Evolutionary conservation across 2,888 invertebrate genomes (phyloP), one percentile per base, ranked within the genome.

Genomic region (Acronicta psi): DNA sequence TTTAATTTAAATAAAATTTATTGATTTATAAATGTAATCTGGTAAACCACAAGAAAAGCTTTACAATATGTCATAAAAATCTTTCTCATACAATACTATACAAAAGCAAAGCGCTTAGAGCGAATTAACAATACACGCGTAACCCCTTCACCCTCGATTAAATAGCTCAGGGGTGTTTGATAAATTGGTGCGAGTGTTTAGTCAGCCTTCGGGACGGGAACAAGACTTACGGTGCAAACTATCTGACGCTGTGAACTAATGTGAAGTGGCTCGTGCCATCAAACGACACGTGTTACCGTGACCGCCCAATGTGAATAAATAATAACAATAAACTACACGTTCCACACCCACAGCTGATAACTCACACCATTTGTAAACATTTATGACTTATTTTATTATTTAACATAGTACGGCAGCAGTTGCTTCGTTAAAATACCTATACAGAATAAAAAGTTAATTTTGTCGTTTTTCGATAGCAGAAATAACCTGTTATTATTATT

Each of bases 231-330:
- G 43, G 54, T 49, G 46, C 44, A 46, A 46, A 44, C 60, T 65
- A 74, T 68, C 68, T 66, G n/a, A 34, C 71, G 69, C 74, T 76
- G 77, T 77, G 73, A 83, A 83, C 79, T 73, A 75, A 75, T 75
- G 74, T 69, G 65, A 76, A 82, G 75, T 72, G 82, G 79, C 83
- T 82, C 82, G 83, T 82, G 86, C 75, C 79, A 50, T 50, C 14
- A 44, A 69, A 59, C 62, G 76, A 73, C 88, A 83, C 84, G 85
- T 85, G 88, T 79, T 79, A 66, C 68, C 73, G 78, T 75, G 80
- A 80, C 80, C 81, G 75, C 78, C 69, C 68, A 79, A 83, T 76
- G 67, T 81, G 79, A 85, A 87, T 85, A 82, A 84, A 85, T 84
- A 86, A 85, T 83, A 85, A 84, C 79, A 79, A 79, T 75, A 78